Conservation (phyloP, 2,797 vertebrate species). For the Paguma larvata region DNA sequence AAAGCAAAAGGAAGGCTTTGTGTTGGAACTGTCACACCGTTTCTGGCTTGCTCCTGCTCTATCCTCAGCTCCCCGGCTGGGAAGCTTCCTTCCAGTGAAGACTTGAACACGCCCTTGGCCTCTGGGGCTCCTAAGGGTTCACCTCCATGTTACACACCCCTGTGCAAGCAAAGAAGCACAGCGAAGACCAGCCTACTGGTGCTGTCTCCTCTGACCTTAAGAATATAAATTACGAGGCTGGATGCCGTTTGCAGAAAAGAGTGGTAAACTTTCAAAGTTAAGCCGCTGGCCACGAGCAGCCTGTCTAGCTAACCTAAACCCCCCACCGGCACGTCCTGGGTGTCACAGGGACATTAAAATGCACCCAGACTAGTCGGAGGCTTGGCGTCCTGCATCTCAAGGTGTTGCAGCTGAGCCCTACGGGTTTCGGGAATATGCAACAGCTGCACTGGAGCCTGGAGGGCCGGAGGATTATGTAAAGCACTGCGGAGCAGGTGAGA, state of each 20-base stretch:
- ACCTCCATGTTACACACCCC: neutral
- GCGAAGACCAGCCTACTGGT: neutral
- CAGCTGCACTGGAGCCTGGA: constrained; percentile 76
- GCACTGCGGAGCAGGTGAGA: constrained; percentile 82
- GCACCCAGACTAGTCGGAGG: constrained; percentile 55
- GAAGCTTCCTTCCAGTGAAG: constrained; percentile 21
- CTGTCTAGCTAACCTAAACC: neutral
- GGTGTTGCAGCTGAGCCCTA: constrained; percentile 8
- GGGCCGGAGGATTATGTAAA: constrained; percentile 85
- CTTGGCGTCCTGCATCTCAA: constrained; percentile 24
- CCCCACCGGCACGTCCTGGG: neutral
- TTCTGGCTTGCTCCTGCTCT: neutral
- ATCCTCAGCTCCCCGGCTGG: neutral
- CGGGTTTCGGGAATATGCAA: constrained; percentile 53
- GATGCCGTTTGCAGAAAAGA: neutral
- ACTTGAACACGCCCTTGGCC: neutral
- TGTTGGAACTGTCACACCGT: neutral
- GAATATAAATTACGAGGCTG: neutral
- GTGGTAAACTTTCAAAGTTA: constrained; percentile 75
- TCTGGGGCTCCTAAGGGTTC: neutral
- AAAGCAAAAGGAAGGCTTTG: constrained; percentile 8
- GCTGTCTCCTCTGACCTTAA: neutral
- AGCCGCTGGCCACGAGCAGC: neutral
- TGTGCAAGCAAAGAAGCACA: neutral
- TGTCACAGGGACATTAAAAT: constrained; percentile 67